Evolutionary conservation across 2,797 vertebrate species (phyloP).

Genomic region (Telmatherina bonti): DNA sequence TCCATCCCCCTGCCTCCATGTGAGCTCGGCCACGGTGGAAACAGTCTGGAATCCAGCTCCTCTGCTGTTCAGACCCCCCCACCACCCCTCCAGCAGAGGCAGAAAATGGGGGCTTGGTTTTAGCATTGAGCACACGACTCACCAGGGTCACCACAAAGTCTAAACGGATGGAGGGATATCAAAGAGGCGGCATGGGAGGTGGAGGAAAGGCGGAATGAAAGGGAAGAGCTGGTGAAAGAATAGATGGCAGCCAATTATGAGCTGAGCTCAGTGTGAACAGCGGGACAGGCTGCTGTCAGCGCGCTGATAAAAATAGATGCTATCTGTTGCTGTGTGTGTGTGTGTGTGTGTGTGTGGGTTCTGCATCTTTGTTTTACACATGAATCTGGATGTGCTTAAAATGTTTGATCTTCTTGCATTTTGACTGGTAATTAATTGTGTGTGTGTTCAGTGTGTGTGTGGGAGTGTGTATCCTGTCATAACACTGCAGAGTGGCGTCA

Average conservation of each 20-base stretch:
- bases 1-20: background rate
- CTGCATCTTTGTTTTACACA: background rate
- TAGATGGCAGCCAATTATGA: conserved; percentile 67
- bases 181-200: conserved; percentile 1
- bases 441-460: background rate
- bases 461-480: background rate
- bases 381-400: background rate
- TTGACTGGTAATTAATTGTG: conserved; percentile 26
- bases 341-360: conserved; percentile 14
- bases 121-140: conserved; percentile 17
- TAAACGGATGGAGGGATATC: conserved; percentile 15
- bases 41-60: conserved; percentile 33
- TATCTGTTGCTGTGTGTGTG: no score
- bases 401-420: conserved; percentile 7
- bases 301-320: conserved; percentile 60
- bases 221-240: conserved; percentile 22
- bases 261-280: conserved; percentile 71
- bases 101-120: conserved; percentile 46
- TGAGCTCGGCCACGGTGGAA: conserved; percentile 24
- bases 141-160: background rate
- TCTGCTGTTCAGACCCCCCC: conserved; percentile 10
- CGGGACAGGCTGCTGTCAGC: conserved; percentile 58
- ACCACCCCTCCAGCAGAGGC: conserved; percentile 32
- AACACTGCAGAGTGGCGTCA: background rate
- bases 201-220: conserved; percentile 3